Evolutionary conservation across 1,140 invertebrate genomes (phyloP).

Genomic region (Drosophila sturtevanti): DNA sequence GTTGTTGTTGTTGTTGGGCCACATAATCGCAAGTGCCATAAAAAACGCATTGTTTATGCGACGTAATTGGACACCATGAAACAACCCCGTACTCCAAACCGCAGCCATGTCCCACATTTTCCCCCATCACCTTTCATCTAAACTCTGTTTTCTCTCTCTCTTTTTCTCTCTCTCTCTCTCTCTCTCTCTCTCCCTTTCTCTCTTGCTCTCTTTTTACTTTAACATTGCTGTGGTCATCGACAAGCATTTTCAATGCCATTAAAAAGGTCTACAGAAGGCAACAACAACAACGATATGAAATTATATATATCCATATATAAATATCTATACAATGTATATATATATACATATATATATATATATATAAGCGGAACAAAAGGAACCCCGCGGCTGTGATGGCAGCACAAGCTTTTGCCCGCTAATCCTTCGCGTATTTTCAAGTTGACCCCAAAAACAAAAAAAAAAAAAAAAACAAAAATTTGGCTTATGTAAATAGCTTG

Average conservation of each 20-base stretch:
- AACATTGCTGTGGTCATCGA: constrained; percentile 58
- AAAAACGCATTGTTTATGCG: constrained; percentile 80
- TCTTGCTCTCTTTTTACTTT: no score
- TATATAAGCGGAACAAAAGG: background rate
- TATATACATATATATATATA: background rate
- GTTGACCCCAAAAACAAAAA: constrained; percentile 56
- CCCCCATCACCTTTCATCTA: constrained; percentile 6
- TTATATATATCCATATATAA: constrained; percentile 23
- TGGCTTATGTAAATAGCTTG: constrained; percentile 69
- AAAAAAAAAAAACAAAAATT: background rate
- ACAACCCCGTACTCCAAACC: constrained; percentile 11
- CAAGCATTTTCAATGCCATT: constrained; percentile 74
- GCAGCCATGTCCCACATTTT: background rate
- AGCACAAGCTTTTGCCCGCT: constrained; percentile 61
- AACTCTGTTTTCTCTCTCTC: background rate
- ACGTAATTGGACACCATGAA: constrained; percentile 75
- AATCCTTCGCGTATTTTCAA: constrained; percentile 69
- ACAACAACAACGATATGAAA: constrained; percentile 14
- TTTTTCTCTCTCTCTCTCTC: no score
- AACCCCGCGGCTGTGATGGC: constrained; percentile 13
- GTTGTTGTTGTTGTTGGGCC: constrained; percentile 36
- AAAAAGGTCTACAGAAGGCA: constrained; percentile 54
- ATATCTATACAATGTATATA: constrained; percentile 50
- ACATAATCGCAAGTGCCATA: constrained; percentile 74
- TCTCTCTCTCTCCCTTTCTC: no score